phyloP scores from a whole-genome alignment of 2,888 invertebrate species.

The Yponomeuta malinellus region DNA sequence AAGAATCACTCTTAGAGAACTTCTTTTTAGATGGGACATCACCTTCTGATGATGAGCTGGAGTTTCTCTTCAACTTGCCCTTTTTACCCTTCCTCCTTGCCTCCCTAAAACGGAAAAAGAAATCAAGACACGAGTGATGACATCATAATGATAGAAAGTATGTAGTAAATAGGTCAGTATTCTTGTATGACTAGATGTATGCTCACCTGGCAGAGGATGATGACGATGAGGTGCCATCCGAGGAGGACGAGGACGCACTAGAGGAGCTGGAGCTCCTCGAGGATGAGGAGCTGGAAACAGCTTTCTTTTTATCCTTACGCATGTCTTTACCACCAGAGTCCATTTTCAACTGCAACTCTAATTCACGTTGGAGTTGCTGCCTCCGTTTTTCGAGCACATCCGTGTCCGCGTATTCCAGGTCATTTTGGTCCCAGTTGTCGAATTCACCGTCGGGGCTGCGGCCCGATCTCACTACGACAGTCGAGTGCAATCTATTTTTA shows the following conservation, averaged over 20 bases:
- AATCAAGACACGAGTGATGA: not conserved
- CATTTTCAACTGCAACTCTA: constrained; percentile 86
- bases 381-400: constrained; percentile 85
- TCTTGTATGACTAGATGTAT: not conserved
- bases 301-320: constrained; percentile 82
- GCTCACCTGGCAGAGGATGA: constrained; percentile 73
- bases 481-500: constrained; percentile 79
- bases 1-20: constrained; percentile 56
- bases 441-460: constrained; percentile 80
- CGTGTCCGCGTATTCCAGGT: constrained; percentile 87
- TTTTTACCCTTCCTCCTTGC: constrained; percentile 70
- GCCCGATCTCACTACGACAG: constrained; percentile 74
- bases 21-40: constrained; percentile 74
- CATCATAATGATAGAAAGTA: not conserved
- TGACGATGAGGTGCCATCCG: constrained; percentile 80
- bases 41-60: constrained; percentile 80
- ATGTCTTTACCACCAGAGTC: constrained; percentile 79
- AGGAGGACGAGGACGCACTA: constrained; percentile 78
- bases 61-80: constrained; percentile 74
- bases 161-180: not conserved
- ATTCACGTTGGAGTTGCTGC: constrained; percentile 83
- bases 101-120: constrained; percentile 40
- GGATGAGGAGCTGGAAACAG: constrained; percentile 80
- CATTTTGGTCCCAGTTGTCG: constrained; percentile 86
- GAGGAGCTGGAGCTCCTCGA: constrained; percentile 80